Evolutionary conservation across 2,888 invertebrate species (phyloP), one percentile per base, ranked within the genome.

Genomic region (Pseudococcus jackbeardsleyi): DNA sequence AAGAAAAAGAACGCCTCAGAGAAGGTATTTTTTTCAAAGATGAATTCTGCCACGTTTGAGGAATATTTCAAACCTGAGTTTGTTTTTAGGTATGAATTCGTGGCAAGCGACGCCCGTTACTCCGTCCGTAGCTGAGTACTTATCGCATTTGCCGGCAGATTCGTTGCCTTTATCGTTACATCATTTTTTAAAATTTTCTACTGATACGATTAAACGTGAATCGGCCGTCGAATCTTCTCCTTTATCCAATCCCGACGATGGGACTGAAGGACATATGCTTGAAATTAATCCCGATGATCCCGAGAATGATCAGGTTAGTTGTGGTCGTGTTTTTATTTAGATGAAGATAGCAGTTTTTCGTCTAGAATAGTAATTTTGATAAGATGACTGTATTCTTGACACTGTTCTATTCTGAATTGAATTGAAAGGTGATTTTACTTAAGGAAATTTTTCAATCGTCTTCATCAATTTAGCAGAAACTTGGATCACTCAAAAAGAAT

Each of bases 121-220:
- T 15, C 26, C 86, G 15, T 91, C 92, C 19, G 92, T 94, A 12
- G 92, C 92, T 2, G 93, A 93, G 90, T 93, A 93, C 90, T 90
- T 93, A 33, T 91, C 93, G 90, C 91, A 93, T 91, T 90, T 94
- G 91, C 92, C 92, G 90, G 90, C 93, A 90, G 91, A 92, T 91
- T 91, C 93, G 6, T 91, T 94, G 89, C 94, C 94, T 0, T 91
- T 94, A 84, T 93, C 93, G 90, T 91, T 94, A 46, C 94, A 94
- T 89, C 94, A 94, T 89, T 94, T 94, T 91, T 91, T 94, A 59
- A 94, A 94, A 90, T 94, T 94, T 90, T 94, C 94, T 89, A 92
- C 93, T 0, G 94, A 93, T 90, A 92, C 92, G 89, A 93, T 93
- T 90, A 93, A 93, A 90, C 91, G 93, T 82, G 93, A 93, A 85